Conservation (phyloP, 1,140 invertebrate genomes). For the Arion vulgaris region DNA sequence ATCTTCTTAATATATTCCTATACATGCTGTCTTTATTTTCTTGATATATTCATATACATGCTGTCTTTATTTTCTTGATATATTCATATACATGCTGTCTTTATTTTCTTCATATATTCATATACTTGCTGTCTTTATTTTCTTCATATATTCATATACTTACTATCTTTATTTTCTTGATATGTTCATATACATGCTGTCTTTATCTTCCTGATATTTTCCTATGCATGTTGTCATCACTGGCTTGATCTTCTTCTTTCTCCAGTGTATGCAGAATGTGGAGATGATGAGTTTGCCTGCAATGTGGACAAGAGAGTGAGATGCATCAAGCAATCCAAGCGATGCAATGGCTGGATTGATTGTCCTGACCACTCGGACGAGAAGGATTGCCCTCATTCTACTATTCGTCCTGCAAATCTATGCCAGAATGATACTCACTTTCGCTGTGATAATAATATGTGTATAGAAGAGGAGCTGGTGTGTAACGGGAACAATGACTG, state of each 20-base stretch:
- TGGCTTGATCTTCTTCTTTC: background rate
- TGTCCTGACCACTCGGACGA: slow-evolving; percentile 76
- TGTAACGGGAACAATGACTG: slow-evolving; percentile 68
- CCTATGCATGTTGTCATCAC: too few relatives aligned
- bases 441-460: slow-evolving; percentile 55
- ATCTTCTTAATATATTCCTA: too few relatives aligned
- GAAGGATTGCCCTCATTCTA: slow-evolving; percentile 42
- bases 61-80: too few relatives aligned
- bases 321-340: slow-evolving; percentile 90
- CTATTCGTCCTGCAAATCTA: background rate
- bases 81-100: too few relatives aligned
- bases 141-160: too few relatives aligned
- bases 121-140: too few relatives aligned
- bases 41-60: too few relatives aligned
- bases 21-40: too few relatives aligned
- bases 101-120: too few relatives aligned
- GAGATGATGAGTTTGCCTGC: slow-evolving; percentile 88
- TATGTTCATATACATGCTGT: too few relatives aligned
- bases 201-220: too few relatives aligned
- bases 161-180: too few relatives aligned
- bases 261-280: slow-evolving; percentile 82
- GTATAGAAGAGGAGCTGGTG: slow-evolving; percentile 53
- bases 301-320: slow-evolving; percentile 82
- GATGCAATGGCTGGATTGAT: slow-evolving; percentile 87
- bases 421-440: slow-evolving; percentile 49